Percentiles rank a stretch among this genome's conserved stretches.
Evolutionary conservation across 2,888 invertebrate genomes (phyloP).

Genomic region (Stenurella melanura): DNA sequence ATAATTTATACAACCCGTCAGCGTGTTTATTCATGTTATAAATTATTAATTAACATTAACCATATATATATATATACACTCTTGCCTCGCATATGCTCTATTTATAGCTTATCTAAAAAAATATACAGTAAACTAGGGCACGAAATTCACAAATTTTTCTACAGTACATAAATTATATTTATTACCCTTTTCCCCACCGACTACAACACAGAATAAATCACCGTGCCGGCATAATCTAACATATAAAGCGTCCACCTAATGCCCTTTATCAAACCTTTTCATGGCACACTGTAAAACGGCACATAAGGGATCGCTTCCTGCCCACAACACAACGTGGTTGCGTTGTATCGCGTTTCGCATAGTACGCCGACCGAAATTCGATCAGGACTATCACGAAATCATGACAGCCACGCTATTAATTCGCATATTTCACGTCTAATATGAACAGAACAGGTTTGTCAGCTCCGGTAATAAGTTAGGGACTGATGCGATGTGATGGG

Average conservation of each 20-base stretch:
- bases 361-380: background rate
- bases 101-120: slow-evolving; percentile 5
- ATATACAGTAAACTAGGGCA: slow-evolving; percentile 7
- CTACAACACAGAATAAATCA: background rate
- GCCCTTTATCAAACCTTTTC: slow-evolving; percentile 17
- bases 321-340: background rate
- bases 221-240: slow-evolving; percentile 7
- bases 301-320: slow-evolving; percentile 9
- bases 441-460: background rate
- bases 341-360: background rate
- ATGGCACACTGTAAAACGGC: slow-evolving; percentile 6
- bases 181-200: slow-evolving; percentile 4
- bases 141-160: background rate
- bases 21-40: background rate
- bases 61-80: background rate
- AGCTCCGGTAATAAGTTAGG: background rate
- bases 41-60: slow-evolving; percentile 3
- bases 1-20: background rate
- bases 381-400: background rate
- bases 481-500: background rate
- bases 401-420: background rate
- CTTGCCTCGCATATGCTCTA: background rate
- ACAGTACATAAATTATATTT: background rate
- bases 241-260: slow-evolving; percentile 11
- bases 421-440: slow-evolving; percentile 4